These are phyloP conservation scores for Zaprionus davidi DNA, from an alignment of 1,140 invertebrate genomes.

Conservation along the genomic window DNA sequence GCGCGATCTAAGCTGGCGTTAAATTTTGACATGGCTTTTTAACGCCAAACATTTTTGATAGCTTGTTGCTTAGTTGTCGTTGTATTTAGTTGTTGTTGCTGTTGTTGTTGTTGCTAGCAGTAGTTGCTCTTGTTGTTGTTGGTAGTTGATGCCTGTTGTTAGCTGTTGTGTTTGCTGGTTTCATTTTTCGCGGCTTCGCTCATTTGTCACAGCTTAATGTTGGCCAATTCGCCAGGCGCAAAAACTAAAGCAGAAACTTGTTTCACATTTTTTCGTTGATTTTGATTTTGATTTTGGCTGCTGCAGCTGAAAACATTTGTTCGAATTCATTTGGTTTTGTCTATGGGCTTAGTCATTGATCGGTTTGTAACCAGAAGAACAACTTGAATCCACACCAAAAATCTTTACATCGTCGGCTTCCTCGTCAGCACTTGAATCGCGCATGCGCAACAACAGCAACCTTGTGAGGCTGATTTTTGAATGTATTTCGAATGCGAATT, in stretches of 20 bases:
- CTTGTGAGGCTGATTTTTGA: slow-evolving; percentile 49
- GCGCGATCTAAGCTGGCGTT: slow-evolving; percentile 64
- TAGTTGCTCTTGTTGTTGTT: slow-evolving; percentile 14
- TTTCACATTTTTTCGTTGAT: slow-evolving; percentile 56
- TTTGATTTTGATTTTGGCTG: neutral
- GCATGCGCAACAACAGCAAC: slow-evolving; percentile 16
- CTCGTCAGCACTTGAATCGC: slow-evolving; percentile 49
- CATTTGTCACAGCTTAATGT: slow-evolving; percentile 64
- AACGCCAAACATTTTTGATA: slow-evolving; percentile 67
- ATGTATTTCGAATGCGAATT: slow-evolving; percentile 27
- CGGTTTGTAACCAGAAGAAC: slow-evolving; percentile 6
- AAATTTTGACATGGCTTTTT: slow-evolving; percentile 78
- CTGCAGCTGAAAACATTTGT: slow-evolving; percentile 57
- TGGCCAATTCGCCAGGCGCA: slow-evolving; percentile 43
- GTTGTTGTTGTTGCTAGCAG: neutral
- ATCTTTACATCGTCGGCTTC: slow-evolving; percentile 47
- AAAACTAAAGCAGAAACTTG: slow-evolving; percentile 45
- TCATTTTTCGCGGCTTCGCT: slow-evolving; percentile 57
- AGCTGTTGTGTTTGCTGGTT: slow-evolving; percentile 30
- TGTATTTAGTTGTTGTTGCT: slow-evolving; percentile 4
- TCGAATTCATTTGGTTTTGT: slow-evolving; percentile 49
- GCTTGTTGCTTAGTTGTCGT: slow-evolving; percentile 6
- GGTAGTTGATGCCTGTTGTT: slow-evolving; percentile 16
- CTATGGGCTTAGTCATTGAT: slow-evolving; percentile 50
- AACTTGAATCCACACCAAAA: slow-evolving; percentile 10